Conservation (phyloP, 2,797 vertebrate genomes). For the Notamacropus eugenii region DNA sequence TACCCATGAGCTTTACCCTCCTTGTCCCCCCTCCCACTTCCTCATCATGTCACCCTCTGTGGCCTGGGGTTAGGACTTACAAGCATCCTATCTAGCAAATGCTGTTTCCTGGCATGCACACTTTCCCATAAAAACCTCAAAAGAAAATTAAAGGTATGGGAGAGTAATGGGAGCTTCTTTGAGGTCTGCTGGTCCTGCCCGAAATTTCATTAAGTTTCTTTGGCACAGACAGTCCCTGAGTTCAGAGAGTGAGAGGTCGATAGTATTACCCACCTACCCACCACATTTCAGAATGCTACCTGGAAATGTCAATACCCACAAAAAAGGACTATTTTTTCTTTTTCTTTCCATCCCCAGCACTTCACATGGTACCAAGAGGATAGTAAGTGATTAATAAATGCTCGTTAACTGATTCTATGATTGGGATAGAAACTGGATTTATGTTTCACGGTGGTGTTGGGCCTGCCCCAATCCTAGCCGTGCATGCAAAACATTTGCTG, state of each 20-base stretch:
- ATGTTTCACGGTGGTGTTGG: background rate
- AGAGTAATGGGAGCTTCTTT: background rate
- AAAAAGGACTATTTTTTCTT: background rate
- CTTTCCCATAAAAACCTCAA: background rate
- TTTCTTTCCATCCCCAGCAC: background rate
- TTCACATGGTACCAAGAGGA: background rate
- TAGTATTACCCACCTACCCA: background rate
- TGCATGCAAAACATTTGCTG: background rate
- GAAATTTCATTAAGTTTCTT: slow-evolving; percentile 10
- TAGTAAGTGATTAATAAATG: background rate
- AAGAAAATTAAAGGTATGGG: background rate
- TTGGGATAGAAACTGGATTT: background rate
- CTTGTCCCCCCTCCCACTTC: background rate
- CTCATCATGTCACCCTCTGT: background rate
- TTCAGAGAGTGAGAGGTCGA: background rate
- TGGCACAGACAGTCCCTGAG: background rate
- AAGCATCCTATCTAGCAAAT: background rate
- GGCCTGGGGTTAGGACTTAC: rapidly evolving
- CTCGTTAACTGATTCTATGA: background rate
- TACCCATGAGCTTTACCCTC: background rate
- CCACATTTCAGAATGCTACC: background rate
- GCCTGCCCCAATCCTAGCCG: background rate
- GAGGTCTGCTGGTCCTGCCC: background rate
- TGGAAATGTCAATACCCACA: background rate
- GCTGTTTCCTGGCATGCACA: background rate